These are phyloP conservation scores for Phyllotreta striolata DNA, from an alignment of 2,888 invertebrate genomes.

Conservation along the genomic window DNA sequence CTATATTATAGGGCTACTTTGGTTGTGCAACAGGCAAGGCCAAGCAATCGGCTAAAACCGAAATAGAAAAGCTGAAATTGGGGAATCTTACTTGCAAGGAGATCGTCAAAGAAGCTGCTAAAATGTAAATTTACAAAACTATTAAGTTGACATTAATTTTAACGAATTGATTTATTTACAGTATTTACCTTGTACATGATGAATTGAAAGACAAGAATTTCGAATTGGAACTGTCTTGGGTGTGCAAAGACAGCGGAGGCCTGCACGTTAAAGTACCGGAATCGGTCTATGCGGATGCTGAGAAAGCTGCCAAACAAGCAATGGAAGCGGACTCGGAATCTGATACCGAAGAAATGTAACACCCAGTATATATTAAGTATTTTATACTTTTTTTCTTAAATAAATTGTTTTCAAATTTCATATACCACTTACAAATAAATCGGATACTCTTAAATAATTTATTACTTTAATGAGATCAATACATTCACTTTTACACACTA, in stretches of 20 bases:
- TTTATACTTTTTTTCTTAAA: conserved; percentile 6
- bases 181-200: conserved; percentile 88
- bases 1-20: conserved; percentile 79
- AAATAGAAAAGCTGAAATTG: conserved; percentile 96
- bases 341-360: conserved; percentile 77
- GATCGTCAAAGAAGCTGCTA: conserved; percentile 92
- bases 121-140: conserved; percentile 69
- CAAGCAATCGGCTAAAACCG: conserved; percentile 98
- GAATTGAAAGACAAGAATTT: conserved; percentile 96
- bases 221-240: conserved; percentile 95
- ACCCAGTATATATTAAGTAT: conserved; percentile 23
- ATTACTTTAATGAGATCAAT: no score
- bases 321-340: conserved; percentile 87
- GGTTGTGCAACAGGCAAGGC: conserved; percentile 99
- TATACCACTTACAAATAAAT: no score
- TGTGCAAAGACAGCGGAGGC: conserved; percentile 82
- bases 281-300: conserved; percentile 81
- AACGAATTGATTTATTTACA: conserved; percentile 55
- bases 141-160: background rate
- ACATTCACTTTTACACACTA: no score
- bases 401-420: conserved; percentile 4
- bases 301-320: conserved; percentile 88
- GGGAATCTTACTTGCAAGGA: conserved; percentile 85
- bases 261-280: conserved; percentile 83
- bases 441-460: no score